Percentiles rank a stretch among this genome's conserved stretches.
phyloP scores from a whole-genome alignment of 2,888 invertebrate species.

The Criorhina ranunculi region DNA sequence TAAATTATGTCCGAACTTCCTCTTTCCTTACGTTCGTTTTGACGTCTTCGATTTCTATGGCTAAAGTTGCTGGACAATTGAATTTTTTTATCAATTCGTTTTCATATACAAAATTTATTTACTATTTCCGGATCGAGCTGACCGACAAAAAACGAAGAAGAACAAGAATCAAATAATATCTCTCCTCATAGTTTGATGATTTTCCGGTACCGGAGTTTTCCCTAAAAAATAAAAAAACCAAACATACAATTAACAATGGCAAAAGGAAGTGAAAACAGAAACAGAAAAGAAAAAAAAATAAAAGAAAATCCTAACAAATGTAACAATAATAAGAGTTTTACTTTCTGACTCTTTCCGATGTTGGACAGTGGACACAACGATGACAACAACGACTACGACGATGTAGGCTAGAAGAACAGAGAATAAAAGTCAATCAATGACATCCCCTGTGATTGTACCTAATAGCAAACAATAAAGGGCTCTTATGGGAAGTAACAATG shows the following conservation, averaged over 20 bases:
- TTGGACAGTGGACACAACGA: conserved; percentile 35
- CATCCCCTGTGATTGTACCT: conserved; percentile 66
- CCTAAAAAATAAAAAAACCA: conserved; percentile 34
- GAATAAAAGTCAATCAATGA: conserved; percentile 74
- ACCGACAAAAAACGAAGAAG: conserved; percentile 57
- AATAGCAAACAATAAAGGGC: conserved; percentile 71
- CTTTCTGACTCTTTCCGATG: conserved; percentile 61
- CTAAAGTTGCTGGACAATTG: conserved; percentile 60
- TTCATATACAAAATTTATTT: conserved; percentile 74
- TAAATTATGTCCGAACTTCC: conserved; percentile 69
- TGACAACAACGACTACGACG: conserved; percentile 18
- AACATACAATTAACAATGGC: conserved; percentile 71
- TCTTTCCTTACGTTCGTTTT: conserved; percentile 24
- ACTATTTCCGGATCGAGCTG: conserved; percentile 75
- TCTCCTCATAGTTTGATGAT: conserved; percentile 71
- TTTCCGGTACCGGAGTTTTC: conserved; percentile 71
- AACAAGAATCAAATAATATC: conserved; percentile 62
- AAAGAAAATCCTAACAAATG: conserved; percentile 74
- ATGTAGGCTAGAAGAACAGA: conserved; percentile 46
- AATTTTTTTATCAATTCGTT: conserved; percentile 66
- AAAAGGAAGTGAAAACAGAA: conserved; percentile 71
- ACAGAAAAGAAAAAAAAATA: conserved; percentile 39
- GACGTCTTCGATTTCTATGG: not conserved
- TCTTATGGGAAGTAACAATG: conserved; percentile 69
- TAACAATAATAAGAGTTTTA: conserved; percentile 69